Evolutionary conservation across 2,797 vertebrate genomes (phyloP), one percentile per base, ranked within the genome.

Genomic region (Enoplosus armatus): DNA sequence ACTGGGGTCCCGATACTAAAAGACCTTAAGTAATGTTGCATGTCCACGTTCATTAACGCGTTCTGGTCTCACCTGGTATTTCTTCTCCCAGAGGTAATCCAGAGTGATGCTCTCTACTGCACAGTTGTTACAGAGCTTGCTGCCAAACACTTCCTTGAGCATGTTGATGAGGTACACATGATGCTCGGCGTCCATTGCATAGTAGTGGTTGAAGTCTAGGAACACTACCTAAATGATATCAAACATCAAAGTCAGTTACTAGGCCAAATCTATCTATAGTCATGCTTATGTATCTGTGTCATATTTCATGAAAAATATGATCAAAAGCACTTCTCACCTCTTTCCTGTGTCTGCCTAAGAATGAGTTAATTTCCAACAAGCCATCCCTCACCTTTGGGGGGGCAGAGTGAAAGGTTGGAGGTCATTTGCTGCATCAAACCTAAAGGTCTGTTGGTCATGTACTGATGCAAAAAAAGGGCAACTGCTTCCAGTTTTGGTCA

Each of bases 131-230:
- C 97, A 99, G 54, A 99, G 95, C 89, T 96, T 99, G 66, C 83
- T 93, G 80, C 96, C 96, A 90, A 99, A 99, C 24, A 96, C 96
- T 43, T 98, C 95, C 82, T 85, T 94, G 61, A 99, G 96, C 93
- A 95, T 96, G 82, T 66, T 90, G 83, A 98, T 94, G 82, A 99
- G 94, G 90, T 96, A 96, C 53, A 56, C 75, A 68, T 99, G 98
- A 90, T 99, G 98, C 79, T 92, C 90, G 24, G 95, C 84, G 1
- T 95, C 95, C 98, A 99, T 99, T 55, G 97, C 98, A 0, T 99
- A 99, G 91, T 99, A 97, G 84, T 99, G 98, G 93, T 99, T 99
- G 89, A 99, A 99, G 92, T 99, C 98, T 86, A 99, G 88, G 87
- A 99, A 98, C 82, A 99, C 87, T 0, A 98, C 94, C 95, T 99